These are phyloP conservation scores for Agonum fuliginosum DNA, from an alignment of 2,888 invertebrate species.

Conservation along the genomic window DNA sequence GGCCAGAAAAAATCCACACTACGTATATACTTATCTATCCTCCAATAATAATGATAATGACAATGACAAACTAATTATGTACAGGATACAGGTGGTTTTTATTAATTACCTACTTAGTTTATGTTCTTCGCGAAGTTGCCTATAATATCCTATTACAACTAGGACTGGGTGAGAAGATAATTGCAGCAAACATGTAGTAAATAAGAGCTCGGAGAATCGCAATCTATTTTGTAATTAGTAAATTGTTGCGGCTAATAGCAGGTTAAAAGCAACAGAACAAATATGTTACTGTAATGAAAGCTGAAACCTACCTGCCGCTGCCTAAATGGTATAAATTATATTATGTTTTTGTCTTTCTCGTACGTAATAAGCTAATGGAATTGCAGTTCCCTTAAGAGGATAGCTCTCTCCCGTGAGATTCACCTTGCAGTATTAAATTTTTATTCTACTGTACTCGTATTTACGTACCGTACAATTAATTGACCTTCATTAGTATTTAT, in stretches of 20 bases:
- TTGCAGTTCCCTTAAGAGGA: slow-evolving; percentile 38
- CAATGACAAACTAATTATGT: too few species aligned
- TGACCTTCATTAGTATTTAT: neutral
- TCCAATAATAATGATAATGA: too few species aligned
- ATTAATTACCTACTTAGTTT: too few species aligned
- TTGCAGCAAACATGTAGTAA: too few species aligned
- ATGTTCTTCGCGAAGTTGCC: too few species aligned
- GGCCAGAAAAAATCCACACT: too few species aligned
- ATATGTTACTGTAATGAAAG: slow-evolving; percentile 21
- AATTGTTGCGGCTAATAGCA: neutral
- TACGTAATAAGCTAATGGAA: slow-evolving; percentile 54
- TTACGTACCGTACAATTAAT: too few species aligned
- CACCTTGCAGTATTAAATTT: slow-evolving; percentile 25
- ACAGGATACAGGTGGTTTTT: too few species aligned
- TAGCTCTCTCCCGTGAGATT: neutral
- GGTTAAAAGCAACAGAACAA: neutral
- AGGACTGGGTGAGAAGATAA: too few species aligned
- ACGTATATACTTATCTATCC: too few species aligned
- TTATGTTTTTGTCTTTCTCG: slow-evolving; percentile 43
- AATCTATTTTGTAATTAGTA: slow-evolving; percentile 22
- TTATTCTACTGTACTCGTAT: too few species aligned
- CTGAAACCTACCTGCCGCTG: slow-evolving; percentile 33
- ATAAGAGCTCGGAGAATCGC: neutral
- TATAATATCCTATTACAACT: slow-evolving; percentile 35
- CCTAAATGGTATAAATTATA: slow-evolving; percentile 42